Evolutionary conservation across 2,113 vertebrate species (phyloP).

Genomic region (Campylomormyrus numenius): DNA sequence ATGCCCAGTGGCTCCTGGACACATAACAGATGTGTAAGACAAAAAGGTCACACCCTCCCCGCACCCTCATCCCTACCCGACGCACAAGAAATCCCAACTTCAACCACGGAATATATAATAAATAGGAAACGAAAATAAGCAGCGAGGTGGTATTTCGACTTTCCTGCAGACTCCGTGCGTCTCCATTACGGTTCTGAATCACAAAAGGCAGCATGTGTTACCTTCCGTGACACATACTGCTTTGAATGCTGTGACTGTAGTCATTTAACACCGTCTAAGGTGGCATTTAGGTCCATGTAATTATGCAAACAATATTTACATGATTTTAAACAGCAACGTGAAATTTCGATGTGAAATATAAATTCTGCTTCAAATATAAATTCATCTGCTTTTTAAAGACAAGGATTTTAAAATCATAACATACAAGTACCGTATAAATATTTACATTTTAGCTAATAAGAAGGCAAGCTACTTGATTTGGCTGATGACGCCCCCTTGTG

Average conservation of each 20-base stretch:
- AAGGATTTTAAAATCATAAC: not conserved
- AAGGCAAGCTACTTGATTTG: not conserved
- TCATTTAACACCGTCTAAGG: not conserved
- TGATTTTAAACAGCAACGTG: not conserved
- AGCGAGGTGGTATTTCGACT: not conserved
- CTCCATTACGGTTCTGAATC: not conserved
- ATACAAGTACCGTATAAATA: not conserved
- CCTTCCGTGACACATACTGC: not conserved
- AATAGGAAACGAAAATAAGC: not conserved
- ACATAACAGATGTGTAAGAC: not conserved
- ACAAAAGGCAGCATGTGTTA: not conserved
- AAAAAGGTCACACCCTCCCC: not conserved
- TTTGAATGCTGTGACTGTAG: not conserved
- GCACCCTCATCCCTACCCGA: not conserved
- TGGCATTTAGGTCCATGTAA: not conserved
- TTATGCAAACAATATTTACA: not conserved
- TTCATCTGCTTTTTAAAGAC: not conserved
- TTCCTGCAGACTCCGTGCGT: not conserved
- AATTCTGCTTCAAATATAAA: not conserved
- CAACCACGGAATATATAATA: not conserved
- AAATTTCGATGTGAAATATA: not conserved
- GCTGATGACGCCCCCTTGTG: conserved; percentile 11
- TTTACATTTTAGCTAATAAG: not conserved
- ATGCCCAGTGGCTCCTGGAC: not conserved
- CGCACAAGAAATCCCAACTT: not conserved